These are phyloP conservation scores for Macrobrachium rosenbergii DNA, from an alignment of 1,140 invertebrate species.

Conservation along the genomic window DNA sequence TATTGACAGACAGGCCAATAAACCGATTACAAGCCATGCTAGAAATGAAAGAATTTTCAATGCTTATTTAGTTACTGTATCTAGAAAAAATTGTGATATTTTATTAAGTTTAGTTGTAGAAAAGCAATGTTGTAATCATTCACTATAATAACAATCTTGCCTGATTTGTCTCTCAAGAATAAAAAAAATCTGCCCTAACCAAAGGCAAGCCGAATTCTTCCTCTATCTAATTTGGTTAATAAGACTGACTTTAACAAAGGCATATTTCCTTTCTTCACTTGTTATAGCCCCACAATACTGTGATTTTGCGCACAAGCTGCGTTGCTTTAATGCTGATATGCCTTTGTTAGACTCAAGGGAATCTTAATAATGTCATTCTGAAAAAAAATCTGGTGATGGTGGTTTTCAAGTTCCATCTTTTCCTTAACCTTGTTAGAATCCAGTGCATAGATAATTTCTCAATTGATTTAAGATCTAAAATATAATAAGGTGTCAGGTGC, in stretches of 20 bases:
- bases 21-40: too few species aligned
- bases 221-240: conserved; percentile 37
- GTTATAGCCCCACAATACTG: conserved; percentile 52
- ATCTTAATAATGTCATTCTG: conserved; percentile 4
- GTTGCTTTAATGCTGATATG: conserved; percentile 56
- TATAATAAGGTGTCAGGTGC: too few species aligned
- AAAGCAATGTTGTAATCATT: conserved; percentile 23
- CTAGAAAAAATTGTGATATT: neutral
- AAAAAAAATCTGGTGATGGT: conserved; percentile 38
- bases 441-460: too few species aligned
- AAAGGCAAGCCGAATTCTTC: conserved; percentile 48
- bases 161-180: conserved; percentile 1
- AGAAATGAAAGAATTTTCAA: too few species aligned
- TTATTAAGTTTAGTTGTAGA: conserved; percentile 12
- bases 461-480: too few species aligned
- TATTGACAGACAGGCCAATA: neutral
- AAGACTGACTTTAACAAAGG: conserved; percentile 57
- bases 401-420: neutral
- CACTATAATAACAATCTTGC: conserved; percentile 37
- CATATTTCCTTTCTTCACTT: conserved; percentile 53
- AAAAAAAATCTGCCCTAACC: conserved; percentile 23
- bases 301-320: conserved; percentile 46
- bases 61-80: neutral
- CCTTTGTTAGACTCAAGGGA: conserved; percentile 58
- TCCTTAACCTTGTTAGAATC: too few species aligned